Base-by-base conservation (phyloP, 30 jellyfish, hydroid and myxozoan genomes). In the Catostylus mosaicus region DNA sequence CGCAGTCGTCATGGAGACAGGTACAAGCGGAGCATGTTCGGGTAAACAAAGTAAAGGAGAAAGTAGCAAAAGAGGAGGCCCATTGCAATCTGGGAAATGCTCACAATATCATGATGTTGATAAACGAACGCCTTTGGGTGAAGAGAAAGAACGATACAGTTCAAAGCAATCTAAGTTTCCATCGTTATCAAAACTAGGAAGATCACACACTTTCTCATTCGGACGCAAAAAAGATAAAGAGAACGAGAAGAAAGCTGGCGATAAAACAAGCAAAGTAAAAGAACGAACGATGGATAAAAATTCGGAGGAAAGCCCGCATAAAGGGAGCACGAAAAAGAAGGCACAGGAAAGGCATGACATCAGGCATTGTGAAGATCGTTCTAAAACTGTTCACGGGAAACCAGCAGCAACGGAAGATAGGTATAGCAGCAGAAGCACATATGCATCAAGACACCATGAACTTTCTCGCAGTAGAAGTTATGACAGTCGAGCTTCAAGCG, bases 221-320 rank as follows among this genome's bases (percentile, higher is more conserved):
- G 67, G 92, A 1, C 63, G 71, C 33, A 82, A 82, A 65, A 82
- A 82, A 34, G 92, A 71, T 26, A 82, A 68, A 20, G 92, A 82
- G 3, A 38, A n/a, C 22, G 80, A 82, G 27, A 54, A 37, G 84
- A 78, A 50, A 30, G 51, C 26, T 64, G 81, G 64, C 24, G 64
- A 43, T 29, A 34, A 30, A 34, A 59, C 61, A 19, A 50, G 40
- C 36, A 45, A 67, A 35, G 51, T 35, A 0, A 20, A 20, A 11
- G 72, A 46, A 1, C 32, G 22, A 38, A 26, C 18, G 24, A 33
- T 36, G 33, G 24, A 51, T 30, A 46, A 50, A 30, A 16, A 51
- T 31, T 22, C 43, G 20, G 51, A 19, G 30, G 72, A 76, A 18
- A 37, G 67, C 18, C 22, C 64, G 1, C 33, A 29, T 5, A 76